Evolutionary conservation across 2,113 vertebrate genomes (phyloP).

Genomic region (Chelonoidis abingdonii): DNA sequence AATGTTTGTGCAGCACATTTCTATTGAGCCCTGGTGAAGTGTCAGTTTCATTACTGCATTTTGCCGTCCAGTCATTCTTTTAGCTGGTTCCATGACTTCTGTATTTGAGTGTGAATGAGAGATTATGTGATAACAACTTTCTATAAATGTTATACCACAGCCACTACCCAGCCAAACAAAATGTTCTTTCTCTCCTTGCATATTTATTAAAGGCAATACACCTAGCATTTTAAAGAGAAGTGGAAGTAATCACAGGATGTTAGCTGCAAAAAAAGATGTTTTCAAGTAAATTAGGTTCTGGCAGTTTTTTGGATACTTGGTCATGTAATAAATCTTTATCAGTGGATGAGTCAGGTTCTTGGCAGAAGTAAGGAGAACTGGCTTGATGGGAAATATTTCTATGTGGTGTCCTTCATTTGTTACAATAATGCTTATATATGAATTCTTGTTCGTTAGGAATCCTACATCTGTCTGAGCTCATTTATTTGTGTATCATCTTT

Average conservation of each 20-base stretch:
- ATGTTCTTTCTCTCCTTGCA: background rate
- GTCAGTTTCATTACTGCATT: accelerated
- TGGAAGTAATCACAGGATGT: background rate
- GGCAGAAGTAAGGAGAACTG: background rate
- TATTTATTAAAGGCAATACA: background rate
- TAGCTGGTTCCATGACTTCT: background rate
- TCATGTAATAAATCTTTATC: background rate
- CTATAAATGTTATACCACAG: background rate
- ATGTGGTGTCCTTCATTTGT: accelerated
- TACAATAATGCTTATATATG: background rate
- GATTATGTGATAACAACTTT: accelerated
- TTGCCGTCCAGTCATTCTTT: background rate
- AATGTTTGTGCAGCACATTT: background rate
- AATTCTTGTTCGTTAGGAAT: accelerated
- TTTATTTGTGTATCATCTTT: background rate
- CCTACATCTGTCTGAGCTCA: background rate
- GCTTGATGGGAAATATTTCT: background rate
- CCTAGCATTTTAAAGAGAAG: background rate
- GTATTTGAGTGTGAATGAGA: accelerated
- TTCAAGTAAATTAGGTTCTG: background rate
- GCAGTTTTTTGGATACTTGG: background rate
- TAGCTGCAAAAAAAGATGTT: background rate
- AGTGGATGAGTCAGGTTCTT: background rate
- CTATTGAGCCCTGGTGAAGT: accelerated
- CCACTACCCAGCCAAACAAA: background rate